Percentiles rank a stretch among this genome's conserved stretches.
Conservation (phyloP, 2,888 invertebrate genomes). For the Cephonodes hylas region DNA sequence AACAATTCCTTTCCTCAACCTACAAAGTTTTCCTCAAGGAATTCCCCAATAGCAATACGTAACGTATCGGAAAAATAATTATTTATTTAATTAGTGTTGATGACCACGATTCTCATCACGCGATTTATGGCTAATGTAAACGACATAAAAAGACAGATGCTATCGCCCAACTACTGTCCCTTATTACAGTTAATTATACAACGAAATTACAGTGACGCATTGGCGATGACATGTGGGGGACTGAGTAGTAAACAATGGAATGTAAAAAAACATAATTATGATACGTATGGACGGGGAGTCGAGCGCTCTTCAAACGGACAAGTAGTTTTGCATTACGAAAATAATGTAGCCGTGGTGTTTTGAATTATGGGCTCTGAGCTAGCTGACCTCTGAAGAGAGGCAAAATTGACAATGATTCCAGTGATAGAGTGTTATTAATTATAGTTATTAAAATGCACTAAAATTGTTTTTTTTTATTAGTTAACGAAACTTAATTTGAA, state of each 20-base stretch:
- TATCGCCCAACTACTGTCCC: constrained; percentile 57
- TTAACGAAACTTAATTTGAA: too few species aligned
- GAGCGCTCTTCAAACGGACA: background rate
- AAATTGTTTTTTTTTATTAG: too few species aligned
- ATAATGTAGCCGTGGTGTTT: background rate
- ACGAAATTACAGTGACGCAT: constrained; percentile 39
- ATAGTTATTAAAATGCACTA: too few species aligned
- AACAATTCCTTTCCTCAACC: constrained; percentile 16
- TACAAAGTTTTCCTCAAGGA: constrained; percentile 14
- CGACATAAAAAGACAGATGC: constrained; percentile 51
- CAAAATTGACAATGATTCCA: too few species aligned
- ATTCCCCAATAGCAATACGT: constrained; percentile 21
- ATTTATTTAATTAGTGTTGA: constrained; percentile 22
- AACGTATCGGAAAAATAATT: background rate
- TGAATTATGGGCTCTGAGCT: too few species aligned
- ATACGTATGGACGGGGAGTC: constrained; percentile 21
- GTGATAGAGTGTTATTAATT: too few species aligned
- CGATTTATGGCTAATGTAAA: constrained; percentile 5
- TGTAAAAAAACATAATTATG: constrained; percentile 36
- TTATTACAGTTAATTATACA: constrained; percentile 59
- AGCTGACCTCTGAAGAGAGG: too few species aligned
- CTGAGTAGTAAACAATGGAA: constrained; percentile 36
- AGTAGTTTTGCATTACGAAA: constrained; percentile 1
- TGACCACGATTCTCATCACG: constrained; percentile 17
- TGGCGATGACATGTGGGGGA: constrained; percentile 34